Percentiles rank a stretch among this genome's conserved stretches.
These are phyloP conservation scores for Corbicula japonica DNA, from an alignment of 2,888 invertebrate species.

Conservation along the genomic window DNA sequence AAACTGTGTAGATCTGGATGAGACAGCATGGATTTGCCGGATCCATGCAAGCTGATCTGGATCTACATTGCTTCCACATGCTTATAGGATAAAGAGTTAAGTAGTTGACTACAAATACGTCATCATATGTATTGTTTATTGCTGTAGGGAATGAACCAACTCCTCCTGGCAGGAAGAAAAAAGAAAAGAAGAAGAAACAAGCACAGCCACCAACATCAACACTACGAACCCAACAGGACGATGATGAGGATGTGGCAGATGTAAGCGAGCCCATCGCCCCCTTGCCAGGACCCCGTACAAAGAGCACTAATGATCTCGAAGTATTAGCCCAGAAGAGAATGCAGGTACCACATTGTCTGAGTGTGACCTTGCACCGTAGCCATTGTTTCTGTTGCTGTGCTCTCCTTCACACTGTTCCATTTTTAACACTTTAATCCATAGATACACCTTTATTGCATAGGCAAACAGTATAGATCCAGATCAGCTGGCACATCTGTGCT, in stretches of 20 bases:
- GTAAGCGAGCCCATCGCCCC: constrained; percentile 78
- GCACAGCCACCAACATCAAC: constrained; percentile 15
- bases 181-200: constrained; percentile 59
- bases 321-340: constrained; percentile 27
- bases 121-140: not conserved
- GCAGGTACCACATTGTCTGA: not conserved
- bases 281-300: constrained; percentile 65
- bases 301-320: constrained; percentile 65
- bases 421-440: no score
- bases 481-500: no score
- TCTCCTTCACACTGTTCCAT: no score
- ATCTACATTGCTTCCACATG: no score
- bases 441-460: no score
- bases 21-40: no score
- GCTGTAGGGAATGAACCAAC: constrained; percentile 59
- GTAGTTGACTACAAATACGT: no score
- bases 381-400: not conserved
- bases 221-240: constrained; percentile 53
- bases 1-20: no score
- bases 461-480: no score
- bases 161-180: constrained; percentile 54
- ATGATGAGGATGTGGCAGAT: constrained; percentile 76
- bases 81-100: no score
- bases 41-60: no score
- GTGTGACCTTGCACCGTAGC: not conserved